Percentiles rank a stretch among this genome's conserved stretches.
Conservation (phyloP, 2,888 invertebrate species). For the Ophioninae sp. region DNA sequence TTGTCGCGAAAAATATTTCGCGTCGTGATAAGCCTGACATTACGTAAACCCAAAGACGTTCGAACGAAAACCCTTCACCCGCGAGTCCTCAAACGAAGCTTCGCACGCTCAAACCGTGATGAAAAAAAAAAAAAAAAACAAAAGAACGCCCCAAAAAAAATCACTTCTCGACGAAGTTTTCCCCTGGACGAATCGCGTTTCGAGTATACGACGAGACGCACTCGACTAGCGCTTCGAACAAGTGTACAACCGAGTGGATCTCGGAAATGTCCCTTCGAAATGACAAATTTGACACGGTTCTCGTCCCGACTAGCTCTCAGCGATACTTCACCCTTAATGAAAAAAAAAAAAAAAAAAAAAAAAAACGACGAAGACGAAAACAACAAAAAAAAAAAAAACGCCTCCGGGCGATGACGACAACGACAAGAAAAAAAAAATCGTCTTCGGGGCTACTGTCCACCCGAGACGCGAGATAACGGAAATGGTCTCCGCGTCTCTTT, state of each 20-base stretch:
- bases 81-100: slow-evolving; percentile 14
- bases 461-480: slow-evolving; percentile 41
- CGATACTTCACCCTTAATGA: not conserved
- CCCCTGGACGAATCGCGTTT: not conserved
- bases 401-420: not conserved
- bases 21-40: not conserved
- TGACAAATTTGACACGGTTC: not conserved
- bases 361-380: no score
- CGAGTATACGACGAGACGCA: not conserved
- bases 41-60: not conserved
- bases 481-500: slow-evolving; percentile 50
- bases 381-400: slow-evolving; percentile 1
- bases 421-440: slow-evolving; percentile 4
- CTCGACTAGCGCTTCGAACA: not conserved
- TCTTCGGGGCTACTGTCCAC: slow-evolving; percentile 44
- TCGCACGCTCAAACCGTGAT: not conserved
- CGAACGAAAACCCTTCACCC: slow-evolving; percentile 1
- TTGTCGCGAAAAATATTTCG: not conserved
- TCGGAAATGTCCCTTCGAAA: not conserved
- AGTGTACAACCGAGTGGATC: not conserved
- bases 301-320: not conserved
- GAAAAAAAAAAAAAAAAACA: not conserved
- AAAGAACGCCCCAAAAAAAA: no score
- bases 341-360: slow-evolving; percentile 15
- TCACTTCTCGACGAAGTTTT: not conserved